phyloP scores from a whole-genome alignment of 35 echinoderm and acorn worm genomes.

The Apostichopus japonicus region DNA sequence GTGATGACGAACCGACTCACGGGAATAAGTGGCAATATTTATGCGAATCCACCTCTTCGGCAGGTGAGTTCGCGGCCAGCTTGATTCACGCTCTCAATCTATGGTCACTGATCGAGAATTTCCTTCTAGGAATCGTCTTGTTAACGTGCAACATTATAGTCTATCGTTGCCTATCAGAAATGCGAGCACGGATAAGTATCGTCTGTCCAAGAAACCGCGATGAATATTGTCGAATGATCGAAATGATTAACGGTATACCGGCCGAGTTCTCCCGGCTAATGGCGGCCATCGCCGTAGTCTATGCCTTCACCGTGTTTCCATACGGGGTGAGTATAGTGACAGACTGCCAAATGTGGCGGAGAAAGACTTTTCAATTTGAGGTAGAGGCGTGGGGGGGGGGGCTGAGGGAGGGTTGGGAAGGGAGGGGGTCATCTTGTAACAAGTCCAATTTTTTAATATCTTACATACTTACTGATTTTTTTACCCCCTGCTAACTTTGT shows the following conservation, averaged over 20 bases:
- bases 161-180: slow-evolving; percentile 64
- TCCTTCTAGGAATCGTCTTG: slow-evolving; percentile 61
- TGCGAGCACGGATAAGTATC: slow-evolving; percentile 65
- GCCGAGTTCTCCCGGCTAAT: slow-evolving; percentile 94
- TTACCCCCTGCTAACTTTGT: no score
- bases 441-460: no score
- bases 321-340: slow-evolving; percentile 73
- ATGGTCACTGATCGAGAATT: slow-evolving; percentile 66
- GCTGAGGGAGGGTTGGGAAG: no score
- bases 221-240: slow-evolving; percentile 83
- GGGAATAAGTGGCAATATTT: neutral
- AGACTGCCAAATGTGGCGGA: neutral
- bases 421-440: no score
- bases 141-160: slow-evolving; percentile 82
- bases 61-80: neutral
- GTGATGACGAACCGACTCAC: neutral
- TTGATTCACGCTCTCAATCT: slow-evolving; percentile 45
- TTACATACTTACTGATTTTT: no score
- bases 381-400: no score
- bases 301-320: slow-evolving; percentile 73
- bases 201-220: slow-evolving; percentile 83
- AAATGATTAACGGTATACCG: slow-evolving; percentile 82
- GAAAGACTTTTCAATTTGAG: no score
- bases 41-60: neutral
- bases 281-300: slow-evolving; percentile 82